Conservation (phyloP, 2,113 vertebrate genomes). For the Falcunculus frontatus region DNA sequence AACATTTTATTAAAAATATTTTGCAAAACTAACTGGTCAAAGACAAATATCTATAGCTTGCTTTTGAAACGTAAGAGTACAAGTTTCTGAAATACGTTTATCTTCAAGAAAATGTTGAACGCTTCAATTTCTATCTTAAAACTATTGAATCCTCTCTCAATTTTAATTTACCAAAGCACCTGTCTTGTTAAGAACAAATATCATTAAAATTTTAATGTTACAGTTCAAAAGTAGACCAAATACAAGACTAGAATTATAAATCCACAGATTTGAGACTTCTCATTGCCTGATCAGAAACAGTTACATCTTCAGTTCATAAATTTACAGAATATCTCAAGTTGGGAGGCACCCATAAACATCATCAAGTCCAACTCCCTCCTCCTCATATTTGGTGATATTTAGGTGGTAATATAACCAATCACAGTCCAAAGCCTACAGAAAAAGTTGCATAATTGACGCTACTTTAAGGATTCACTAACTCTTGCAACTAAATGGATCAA, state of each 20-base stretch:
- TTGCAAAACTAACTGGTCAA: background rate
- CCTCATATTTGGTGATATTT: background rate
- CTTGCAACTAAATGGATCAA: background rate
- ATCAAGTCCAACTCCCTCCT: background rate
- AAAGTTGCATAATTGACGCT: background rate
- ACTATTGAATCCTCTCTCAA: background rate
- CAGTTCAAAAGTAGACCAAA: background rate
- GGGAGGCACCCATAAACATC: background rate
- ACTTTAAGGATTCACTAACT: background rate
- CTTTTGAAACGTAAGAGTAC: background rate
- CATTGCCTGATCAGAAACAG: background rate
- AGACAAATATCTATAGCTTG: background rate
- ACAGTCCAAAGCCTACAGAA: background rate
- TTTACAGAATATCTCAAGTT: background rate
- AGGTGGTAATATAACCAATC: background rate
- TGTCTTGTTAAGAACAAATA: background rate
- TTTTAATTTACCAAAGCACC: background rate
- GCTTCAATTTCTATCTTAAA: background rate
- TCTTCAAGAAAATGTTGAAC: background rate
- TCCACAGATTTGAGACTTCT: background rate
- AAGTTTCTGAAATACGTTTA: background rate
- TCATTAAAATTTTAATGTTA: background rate
- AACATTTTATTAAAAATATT: background rate
- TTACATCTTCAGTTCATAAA: background rate
- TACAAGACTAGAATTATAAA: background rate